These are phyloP conservation scores for Tonatia bakeri DNA, from an alignment of 2,113 vertebrate genomes.

Conservation along the genomic window DNA sequence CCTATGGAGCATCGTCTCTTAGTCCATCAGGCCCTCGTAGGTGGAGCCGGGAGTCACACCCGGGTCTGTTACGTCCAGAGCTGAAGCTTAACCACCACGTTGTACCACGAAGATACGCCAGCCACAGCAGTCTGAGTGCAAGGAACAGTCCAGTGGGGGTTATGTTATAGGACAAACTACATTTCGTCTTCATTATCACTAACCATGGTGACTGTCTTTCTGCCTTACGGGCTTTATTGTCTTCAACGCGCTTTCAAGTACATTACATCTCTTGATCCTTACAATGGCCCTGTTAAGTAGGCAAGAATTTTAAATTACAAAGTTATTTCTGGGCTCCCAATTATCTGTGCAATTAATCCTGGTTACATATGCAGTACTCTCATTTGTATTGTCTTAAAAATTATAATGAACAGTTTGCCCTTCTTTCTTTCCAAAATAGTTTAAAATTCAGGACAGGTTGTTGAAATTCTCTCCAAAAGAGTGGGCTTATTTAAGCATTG, in stretches of 20 bases:
- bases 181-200: not conserved
- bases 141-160: not conserved
- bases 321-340: conserved; percentile 69
- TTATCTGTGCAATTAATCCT: conserved; percentile 73
- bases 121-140: not conserved
- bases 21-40: not conserved
- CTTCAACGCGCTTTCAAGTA: conserved; percentile 4
- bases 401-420: conserved; percentile 69
- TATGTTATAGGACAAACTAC: not conserved
- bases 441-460: conserved; percentile 74
- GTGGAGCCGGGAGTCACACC: not conserved
- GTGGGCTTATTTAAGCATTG: conserved; percentile 67
- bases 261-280: conserved; percentile 35
- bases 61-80: not conserved
- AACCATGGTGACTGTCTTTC: not conserved
- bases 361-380: conserved; percentile 62
- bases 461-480: conserved; percentile 70
- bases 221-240: not conserved
- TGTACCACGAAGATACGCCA: not conserved
- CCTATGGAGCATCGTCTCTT: fast-evolving
- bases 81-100: not conserved
- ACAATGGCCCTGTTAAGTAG: conserved; percentile 53
- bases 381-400: conserved; percentile 68
- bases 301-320: conserved; percentile 66
- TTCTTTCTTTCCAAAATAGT: conserved; percentile 60